Percentiles rank a stretch among this genome's conserved stretches.
phyloP scores from a whole-genome alignment of 2,113 vertebrate species.

The Columbina picui region DNA sequence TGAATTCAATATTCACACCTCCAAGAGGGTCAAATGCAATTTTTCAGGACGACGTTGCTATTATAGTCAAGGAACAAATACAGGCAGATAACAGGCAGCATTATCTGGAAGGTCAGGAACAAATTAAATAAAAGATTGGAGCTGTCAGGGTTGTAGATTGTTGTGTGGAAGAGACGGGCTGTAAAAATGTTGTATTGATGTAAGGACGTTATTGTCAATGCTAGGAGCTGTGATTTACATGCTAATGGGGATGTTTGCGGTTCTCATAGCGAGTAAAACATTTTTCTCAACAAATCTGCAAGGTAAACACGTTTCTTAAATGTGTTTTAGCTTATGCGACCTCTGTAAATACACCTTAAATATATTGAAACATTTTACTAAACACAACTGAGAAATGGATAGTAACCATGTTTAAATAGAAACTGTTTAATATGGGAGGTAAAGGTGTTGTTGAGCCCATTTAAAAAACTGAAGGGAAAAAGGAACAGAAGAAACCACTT shows the following conservation, averaged over 20 bases:
- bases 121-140: conserved; percentile 40
- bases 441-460: not conserved
- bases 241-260: not conserved
- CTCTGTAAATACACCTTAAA: not conserved
- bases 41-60: not conserved
- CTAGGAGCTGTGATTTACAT: not conserved
- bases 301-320: not conserved
- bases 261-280: not conserved
- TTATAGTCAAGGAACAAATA: not conserved
- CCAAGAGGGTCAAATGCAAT: not conserved
- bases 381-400: not conserved
- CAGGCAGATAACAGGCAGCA: not conserved
- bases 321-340: not conserved
- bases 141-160: not conserved
- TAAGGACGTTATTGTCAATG: not conserved
- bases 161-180: not conserved
- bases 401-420: not conserved
- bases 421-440: not conserved
- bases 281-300: not conserved
- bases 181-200: not conserved
- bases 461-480: not conserved
- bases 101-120: conserved; percentile 15
- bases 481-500: not conserved
- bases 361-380: not conserved
- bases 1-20: not conserved